These are phyloP conservation scores for Rosalia funebris DNA, from an alignment of 2,888 invertebrate genomes.

Conservation along the genomic window DNA sequence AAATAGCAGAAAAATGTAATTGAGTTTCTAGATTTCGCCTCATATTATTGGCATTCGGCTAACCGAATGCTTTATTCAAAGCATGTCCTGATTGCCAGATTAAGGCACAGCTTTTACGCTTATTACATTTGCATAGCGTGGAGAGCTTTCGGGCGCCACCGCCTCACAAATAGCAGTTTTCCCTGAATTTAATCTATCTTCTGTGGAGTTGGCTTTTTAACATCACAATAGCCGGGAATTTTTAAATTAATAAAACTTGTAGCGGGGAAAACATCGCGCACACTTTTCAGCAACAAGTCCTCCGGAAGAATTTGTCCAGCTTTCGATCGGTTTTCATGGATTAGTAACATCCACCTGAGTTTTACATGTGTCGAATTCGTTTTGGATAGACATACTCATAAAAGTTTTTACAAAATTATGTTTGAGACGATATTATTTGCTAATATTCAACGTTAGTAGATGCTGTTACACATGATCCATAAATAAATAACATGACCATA, in stretches of 20 bases:
- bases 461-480: too few species aligned
- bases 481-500: too few species aligned
- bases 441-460: too few species aligned
- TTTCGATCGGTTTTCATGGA: conserved; percentile 7
- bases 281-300: conserved; percentile 22
- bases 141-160: conserved; percentile 23
- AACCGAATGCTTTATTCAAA: conserved; percentile 53
- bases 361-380: too few species aligned
- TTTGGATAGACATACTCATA: too few species aligned
- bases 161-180: conserved; percentile 23
- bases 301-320: neutral
- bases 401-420: too few species aligned
- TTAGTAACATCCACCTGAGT: too few species aligned
- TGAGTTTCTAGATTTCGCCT: conserved; percentile 34
- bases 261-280: conserved; percentile 9
- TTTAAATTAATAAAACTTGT: conserved; percentile 23
- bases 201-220: conserved; percentile 24
- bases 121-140: conserved; percentile 61
- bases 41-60: conserved; percentile 42
- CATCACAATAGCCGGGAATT: conserved; percentile 25
- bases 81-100: conserved; percentile 57
- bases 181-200: conserved; percentile 25
- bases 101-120: conserved; percentile 59
- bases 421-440: too few species aligned
- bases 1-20: conserved; percentile 24